Base-by-base conservation (phyloP, 2,888 invertebrate species). In the Ametastegia equiseti region DNA sequence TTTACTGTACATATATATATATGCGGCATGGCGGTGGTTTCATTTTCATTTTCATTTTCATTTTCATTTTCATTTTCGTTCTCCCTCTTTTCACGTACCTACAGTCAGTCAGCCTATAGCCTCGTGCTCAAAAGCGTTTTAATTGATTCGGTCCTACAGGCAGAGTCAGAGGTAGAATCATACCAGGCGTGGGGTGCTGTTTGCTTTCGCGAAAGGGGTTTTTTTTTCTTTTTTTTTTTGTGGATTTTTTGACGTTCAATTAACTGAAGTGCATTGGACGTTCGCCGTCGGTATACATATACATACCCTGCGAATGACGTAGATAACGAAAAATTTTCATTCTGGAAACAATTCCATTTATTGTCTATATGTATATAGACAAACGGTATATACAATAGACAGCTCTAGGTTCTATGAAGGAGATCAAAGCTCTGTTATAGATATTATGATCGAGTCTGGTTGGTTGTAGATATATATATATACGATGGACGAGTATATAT, bases 191-290 rank as follows among this genome's bases (percentile, higher is more conserved):
- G 15, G 47, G 15, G n/a, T 6, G 7, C 39, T 65, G 65, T 65
- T 65, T 65, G 65, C 65, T 33, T 65, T 65, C 4, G 65, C 36
- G 11, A 57, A 65, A 65, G 19, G 11, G 36, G 36, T 39, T 65
- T 39, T 65, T 19, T n/a, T 19, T 19, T 23, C n/a, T 65, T 65
- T 39, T 39, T 39, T 36, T 9, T 36, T 65, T n/a, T 15, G 9
- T 65, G 9, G n/a, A 65, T 65, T 65, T 65, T 65, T 65, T 65
- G 33, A 65, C 65, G 65, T 65, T 65, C 65, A 65, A 65, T 65
- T 65, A 39, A 65, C 33, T 39, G 65, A 65, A 65, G 65, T 65
- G 65, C 36, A 65, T 65, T 65, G 36, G 65, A 39, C 39, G 15
- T 65, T 39, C 39, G 7, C 9, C 19, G 23, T 11, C 19, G 11